Evolutionary conservation across 2,797 vertebrate species (phyloP).

Genomic region (Adelosebastes latens): DNA sequence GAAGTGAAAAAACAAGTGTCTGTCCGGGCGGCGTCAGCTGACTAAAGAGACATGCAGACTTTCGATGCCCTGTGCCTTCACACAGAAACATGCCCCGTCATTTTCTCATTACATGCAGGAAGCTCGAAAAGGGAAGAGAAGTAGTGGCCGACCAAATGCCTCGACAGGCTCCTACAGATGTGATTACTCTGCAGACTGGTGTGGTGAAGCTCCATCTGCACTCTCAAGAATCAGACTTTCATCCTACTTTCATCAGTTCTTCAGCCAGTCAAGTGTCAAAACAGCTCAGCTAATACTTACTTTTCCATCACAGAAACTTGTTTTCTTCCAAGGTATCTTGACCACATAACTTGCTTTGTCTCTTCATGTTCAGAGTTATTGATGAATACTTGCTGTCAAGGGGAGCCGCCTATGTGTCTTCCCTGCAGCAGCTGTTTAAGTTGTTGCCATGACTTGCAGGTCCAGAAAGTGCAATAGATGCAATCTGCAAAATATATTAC

Average conservation of each 20-base stretch:
- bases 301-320: not conserved
- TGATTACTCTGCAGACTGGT: conserved; percentile 45
- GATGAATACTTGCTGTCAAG: conserved; percentile 30
- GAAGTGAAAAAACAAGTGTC: conserved; percentile 39
- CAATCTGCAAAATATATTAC: not conserved
- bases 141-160: conserved; percentile 4
- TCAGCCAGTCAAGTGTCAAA: conserved; percentile 7
- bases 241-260: not conserved
- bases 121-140: conserved; percentile 47
- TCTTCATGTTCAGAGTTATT: conserved; percentile 29
- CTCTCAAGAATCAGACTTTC: not conserved
- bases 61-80: not conserved
- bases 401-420: not conserved
- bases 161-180: not conserved
- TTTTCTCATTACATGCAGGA: conserved; percentile 22
- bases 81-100: conserved; percentile 19
- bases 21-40: not conserved
- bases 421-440: conserved; percentile 36
- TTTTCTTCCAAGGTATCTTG: not conserved
- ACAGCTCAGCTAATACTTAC: not conserved
- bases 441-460: conserved; percentile 6
- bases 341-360: conserved; percentile 1
- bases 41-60: not conserved
- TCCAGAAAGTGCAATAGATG: conserved; percentile 9
- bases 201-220: not conserved